phyloP scores from a whole-genome alignment of 2,797 vertebrate genomes.

The Trematomus bernacchii region DNA sequence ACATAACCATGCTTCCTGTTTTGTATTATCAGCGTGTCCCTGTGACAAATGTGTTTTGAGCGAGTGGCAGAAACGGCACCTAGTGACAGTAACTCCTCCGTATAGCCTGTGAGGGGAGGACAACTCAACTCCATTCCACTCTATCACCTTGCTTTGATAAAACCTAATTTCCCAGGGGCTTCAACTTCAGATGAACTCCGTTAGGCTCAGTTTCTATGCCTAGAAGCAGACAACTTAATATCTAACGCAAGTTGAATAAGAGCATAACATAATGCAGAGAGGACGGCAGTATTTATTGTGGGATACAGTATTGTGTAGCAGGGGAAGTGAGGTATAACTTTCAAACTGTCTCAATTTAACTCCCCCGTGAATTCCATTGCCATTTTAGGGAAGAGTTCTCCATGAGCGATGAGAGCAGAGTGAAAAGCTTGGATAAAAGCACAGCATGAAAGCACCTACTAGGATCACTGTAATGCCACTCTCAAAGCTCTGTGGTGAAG shows the following conservation, averaged over 20 bases:
- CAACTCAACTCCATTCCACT: conserved; percentile 62
- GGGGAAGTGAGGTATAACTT: conserved; percentile 63
- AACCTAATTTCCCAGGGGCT: conserved; percentile 78
- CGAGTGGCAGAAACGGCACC: conserved; percentile 27
- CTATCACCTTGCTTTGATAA: conserved; percentile 76
- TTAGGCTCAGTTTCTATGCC: conserved; percentile 57
- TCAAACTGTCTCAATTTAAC: conserved; percentile 69
- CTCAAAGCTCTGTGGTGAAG: conserved; percentile 50
- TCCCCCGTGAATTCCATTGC: conserved; percentile 71
- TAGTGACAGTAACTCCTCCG: conserved; percentile 50
- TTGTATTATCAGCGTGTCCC: conserved; percentile 45
- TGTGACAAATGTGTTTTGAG: conserved; percentile 62
- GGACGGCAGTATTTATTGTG: conserved; percentile 48
- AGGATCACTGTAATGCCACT: conserved; percentile 57
- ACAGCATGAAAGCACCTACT: conserved; percentile 54
- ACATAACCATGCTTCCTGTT: conserved; percentile 39
- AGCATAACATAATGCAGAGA: conserved; percentile 49
- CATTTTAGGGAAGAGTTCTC: conserved; percentile 77
- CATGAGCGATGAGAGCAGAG: conserved; percentile 53
- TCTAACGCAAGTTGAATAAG: conserved; percentile 49
- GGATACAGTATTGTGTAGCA: conserved; percentile 50
- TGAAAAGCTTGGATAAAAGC: conserved; percentile 66
- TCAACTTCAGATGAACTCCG: conserved; percentile 71
- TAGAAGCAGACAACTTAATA: conserved; percentile 66
- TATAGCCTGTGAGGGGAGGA: conserved; percentile 53